A percentile compares a stretch with the other conserved stretches of the same genome.
Evolutionary conservation across 2,797 vertebrate species (phyloP).

Genomic region (Helicolenus hilgendorfi): DNA sequence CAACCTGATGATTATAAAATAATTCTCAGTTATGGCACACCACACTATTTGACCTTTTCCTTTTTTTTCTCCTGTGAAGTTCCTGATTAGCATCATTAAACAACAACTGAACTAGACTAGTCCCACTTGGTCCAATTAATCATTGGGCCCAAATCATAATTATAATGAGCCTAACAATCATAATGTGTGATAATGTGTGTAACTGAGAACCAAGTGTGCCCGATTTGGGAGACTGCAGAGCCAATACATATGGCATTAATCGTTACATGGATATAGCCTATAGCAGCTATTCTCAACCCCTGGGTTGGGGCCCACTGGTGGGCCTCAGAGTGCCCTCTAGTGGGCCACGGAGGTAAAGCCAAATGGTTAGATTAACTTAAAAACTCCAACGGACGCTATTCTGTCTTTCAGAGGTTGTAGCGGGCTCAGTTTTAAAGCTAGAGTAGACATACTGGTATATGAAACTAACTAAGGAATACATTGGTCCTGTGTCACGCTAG

Average conservation of each 20-base stretch:
- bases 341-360: no score
- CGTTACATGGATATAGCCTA: background rate
- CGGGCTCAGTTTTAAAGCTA: no score
- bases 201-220: background rate
- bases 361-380: no score
- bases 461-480: no score
- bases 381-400: no score
- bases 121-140: conserved; percentile 9
- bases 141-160: background rate
- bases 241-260: background rate
- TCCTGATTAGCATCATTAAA: background rate
- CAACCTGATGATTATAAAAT: background rate
- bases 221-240: background rate
- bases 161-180: background rate
- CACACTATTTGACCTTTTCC: background rate
- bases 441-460: no score
- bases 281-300: no score
- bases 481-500: no score
- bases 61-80: background rate
- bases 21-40: background rate
- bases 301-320: no score
- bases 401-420: no score
- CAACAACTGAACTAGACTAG: background rate
- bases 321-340: no score
- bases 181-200: background rate